phyloP scores from a whole-genome alignment of 2,888 invertebrate species.

The Stenodema calcarata region DNA sequence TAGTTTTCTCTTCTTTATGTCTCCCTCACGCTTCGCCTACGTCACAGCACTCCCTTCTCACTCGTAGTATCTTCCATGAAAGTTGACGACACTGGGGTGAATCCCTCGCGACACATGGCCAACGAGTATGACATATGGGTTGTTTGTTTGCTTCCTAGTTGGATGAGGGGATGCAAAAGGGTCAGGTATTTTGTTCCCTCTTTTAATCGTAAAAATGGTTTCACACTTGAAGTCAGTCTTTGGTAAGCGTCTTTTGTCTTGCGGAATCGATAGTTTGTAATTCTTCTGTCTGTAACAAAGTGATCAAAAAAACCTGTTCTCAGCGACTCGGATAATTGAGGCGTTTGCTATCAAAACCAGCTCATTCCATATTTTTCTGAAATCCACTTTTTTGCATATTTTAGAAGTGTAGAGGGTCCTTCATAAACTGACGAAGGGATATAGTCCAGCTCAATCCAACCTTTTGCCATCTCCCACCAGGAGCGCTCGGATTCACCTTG shows the following conservation, averaged over 20 bases:
- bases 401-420: too few relatives aligned
- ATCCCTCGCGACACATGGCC: conserved; percentile 16
- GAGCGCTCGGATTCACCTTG: too few relatives aligned
- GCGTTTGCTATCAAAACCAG: too few relatives aligned
- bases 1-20: background rate
- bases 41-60: background rate
- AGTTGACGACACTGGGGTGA: background rate
- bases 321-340: background rate
- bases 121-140: conserved; percentile 25
- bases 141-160: conserved; percentile 17
- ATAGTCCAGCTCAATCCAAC: too few relatives aligned
- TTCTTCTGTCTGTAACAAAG: background rate
- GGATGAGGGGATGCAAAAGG: conserved; percentile 4
- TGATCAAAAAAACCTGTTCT: background rate
- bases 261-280: background rate
- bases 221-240: background rate
- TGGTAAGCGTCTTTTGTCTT: background rate
- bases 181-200: background rate
- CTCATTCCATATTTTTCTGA: too few relatives aligned
- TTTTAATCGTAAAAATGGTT: background rate
- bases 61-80: background rate
- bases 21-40: background rate
- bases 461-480: too few relatives aligned
- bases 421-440: too few relatives aligned
- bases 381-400: too few relatives aligned